phyloP scores from a whole-genome alignment of 2,113 vertebrate genomes.

The Galemys pyrenaicus region DNA sequence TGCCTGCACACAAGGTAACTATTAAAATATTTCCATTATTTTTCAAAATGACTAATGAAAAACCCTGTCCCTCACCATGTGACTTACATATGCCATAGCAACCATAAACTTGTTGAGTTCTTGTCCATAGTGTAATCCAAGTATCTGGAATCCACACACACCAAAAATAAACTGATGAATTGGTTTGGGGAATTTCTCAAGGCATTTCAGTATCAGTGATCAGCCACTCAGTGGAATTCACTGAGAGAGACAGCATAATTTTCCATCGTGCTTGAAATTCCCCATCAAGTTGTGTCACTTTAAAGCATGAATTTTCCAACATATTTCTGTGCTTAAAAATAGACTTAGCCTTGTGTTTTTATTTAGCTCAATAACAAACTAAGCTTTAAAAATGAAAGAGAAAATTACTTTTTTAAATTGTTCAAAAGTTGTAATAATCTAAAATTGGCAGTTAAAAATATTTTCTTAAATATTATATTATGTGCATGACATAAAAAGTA shows the following conservation, averaged over 20 bases:
- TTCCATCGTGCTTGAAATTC: neutral
- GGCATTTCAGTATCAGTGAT: neutral
- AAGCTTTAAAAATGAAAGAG: neutral
- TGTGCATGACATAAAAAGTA: neutral
- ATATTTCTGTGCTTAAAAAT: neutral
- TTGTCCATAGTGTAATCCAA: neutral
- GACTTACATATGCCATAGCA: neutral
- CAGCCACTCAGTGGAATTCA: neutral
- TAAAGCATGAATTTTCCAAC: neutral
- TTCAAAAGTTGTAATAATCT: neutral
- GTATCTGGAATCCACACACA: neutral
- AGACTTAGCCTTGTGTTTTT: neutral
- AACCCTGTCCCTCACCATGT: neutral
- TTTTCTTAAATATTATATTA: neutral
- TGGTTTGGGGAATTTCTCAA: neutral
- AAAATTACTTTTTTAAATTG: neutral
- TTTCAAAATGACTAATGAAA: neutral
- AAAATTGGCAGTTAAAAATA: neutral
- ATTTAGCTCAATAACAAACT: neutral
- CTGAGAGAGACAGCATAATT: neutral
- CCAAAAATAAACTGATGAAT: neutral
- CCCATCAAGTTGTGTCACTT: neutral
- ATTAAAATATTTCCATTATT: neutral
- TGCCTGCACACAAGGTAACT: neutral
- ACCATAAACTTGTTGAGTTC: neutral